These are phyloP conservation scores for Tethya wilhelma DNA, from an alignment of 37 sponge, comb jelly and placozoan species.

Conservation along the genomic window DNA sequence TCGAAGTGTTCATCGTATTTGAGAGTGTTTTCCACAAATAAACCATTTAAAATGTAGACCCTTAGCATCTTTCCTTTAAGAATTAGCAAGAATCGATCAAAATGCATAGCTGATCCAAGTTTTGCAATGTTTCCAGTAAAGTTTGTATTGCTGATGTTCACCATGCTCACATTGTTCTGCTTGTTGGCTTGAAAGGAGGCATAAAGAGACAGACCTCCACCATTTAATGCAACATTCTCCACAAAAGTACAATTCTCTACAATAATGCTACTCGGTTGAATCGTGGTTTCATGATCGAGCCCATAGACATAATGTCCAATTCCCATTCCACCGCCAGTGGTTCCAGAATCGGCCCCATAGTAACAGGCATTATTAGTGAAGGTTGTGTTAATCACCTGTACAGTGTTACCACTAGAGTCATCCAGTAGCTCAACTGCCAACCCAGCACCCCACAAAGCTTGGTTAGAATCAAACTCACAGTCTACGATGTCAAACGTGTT, in stretches of 20 bases:
- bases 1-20: neutral
- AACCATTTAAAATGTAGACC: constrained; percentile 3
- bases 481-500: constrained; percentile 20
- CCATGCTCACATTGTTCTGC: neutral
- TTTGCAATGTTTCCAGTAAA: constrained; percentile 32
- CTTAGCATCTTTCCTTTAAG: constrained; percentile 19
- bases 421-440: constrained; percentile 58
- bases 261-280: neutral
- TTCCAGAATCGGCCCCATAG: neutral
- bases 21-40: constrained; percentile 30
- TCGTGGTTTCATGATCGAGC: neutral
- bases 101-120: constrained; percentile 42
- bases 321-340: constrained; percentile 50
- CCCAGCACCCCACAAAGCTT: constrained; percentile 54
- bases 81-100: constrained; percentile 3
- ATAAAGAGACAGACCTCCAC: constrained; percentile 44
- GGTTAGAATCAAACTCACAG: constrained; percentile 27
- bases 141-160: constrained; percentile 10
- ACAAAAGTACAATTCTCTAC: constrained; percentile 8
- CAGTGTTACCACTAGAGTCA: neutral
- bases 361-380: constrained; percentile 21
- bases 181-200: neutral
- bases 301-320: constrained; percentile 31
- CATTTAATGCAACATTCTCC: constrained; percentile 25
- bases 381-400: neutral